phyloP scores from a whole-genome alignment of 2,113 vertebrate genomes.

The Mobula birostris region DNA sequence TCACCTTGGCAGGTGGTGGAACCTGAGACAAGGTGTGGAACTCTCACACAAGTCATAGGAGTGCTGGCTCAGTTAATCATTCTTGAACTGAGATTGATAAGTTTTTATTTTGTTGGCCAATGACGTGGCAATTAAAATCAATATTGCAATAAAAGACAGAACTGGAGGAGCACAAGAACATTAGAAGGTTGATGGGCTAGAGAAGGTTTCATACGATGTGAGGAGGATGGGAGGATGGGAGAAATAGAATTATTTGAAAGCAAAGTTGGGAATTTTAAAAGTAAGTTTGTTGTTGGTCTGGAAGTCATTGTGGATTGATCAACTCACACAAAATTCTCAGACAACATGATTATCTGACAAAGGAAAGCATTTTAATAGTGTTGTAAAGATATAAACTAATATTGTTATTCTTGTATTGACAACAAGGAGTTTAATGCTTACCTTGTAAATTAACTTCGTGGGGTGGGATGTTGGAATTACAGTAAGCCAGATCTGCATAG shows the following conservation, averaged over 20 bases:
- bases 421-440: background rate
- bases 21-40: no score
- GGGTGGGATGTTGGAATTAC: background rate
- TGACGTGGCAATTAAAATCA: background rate
- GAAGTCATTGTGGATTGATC: background rate
- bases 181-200: background rate
- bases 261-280: background rate
- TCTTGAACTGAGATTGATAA: background rate
- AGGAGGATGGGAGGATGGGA: background rate
- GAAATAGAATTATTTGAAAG: background rate
- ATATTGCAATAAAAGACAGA: background rate
- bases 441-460: constrained; percentile 13
- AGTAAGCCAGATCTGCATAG: background rate
- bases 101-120: no score
- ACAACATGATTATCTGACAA: background rate
- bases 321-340: background rate
- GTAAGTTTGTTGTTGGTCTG: background rate
- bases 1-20: no score
- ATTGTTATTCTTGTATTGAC: background rate
- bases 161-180: background rate
- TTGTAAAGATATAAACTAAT: constrained; percentile 19
- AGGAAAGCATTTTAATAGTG: background rate
- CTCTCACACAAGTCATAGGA: no score
- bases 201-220: background rate
- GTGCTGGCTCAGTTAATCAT: no score